Evolutionary conservation across 2,113 vertebrate genomes (phyloP).

Genomic region (Podocnemis expansa): DNA sequence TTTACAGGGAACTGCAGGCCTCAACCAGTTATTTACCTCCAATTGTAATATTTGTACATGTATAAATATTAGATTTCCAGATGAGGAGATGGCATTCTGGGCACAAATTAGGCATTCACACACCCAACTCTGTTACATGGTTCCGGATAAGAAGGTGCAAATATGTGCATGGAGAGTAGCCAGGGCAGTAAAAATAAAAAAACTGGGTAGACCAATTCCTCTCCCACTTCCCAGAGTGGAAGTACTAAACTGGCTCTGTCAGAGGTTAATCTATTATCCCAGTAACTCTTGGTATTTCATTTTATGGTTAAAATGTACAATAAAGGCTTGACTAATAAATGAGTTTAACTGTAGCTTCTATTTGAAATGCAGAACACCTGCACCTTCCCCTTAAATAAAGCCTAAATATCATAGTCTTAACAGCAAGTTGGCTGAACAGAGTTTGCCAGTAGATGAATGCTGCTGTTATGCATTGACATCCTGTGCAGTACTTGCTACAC

Average conservation of each 20-base stretch:
- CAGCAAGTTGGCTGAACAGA: neutral
- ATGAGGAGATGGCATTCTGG: neutral
- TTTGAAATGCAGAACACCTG: neutral
- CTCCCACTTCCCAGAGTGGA: neutral
- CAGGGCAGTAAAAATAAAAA: neutral
- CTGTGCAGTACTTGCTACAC: accelerated
- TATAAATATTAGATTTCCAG: neutral
- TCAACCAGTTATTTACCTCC: neutral
- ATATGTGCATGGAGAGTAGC: neutral
- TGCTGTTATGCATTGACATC: neutral
- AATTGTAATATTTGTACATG: neutral
- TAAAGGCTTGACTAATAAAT: neutral
- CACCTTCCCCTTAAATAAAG: neutral
- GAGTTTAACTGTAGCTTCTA: neutral
- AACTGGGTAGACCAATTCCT: too few species aligned
- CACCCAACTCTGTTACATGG: neutral
- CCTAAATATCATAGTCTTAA: accelerated
- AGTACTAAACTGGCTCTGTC: accelerated
- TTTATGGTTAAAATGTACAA: neutral
- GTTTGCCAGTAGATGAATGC: neutral
- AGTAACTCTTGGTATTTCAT: accelerated
- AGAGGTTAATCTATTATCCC: neutral
- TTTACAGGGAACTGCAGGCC: neutral
- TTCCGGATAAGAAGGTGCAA: neutral
- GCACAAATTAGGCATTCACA: neutral